Evolutionary conservation across 2,888 invertebrate genomes (phyloP).

Genomic region (Cosmia pyralina): DNA sequence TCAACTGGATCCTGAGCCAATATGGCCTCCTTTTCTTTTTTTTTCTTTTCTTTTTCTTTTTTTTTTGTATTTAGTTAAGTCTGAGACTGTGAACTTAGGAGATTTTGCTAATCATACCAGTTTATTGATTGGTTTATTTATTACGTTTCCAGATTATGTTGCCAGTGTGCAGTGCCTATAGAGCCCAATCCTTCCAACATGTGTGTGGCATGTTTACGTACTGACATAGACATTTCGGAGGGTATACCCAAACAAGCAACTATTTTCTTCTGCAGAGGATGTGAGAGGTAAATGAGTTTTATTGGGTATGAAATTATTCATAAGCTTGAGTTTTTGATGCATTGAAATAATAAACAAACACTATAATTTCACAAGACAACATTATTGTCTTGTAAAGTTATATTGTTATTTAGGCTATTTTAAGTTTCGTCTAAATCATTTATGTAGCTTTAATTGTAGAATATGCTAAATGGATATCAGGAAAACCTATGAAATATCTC

Average conservation of each 20-base stretch:
- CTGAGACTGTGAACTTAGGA: neutral
- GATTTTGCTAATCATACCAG: neutral
- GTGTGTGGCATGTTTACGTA: conserved; percentile 98
- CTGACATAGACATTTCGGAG: conserved; percentile 98
- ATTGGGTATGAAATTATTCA: neutral
- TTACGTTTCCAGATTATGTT: conserved; percentile 93
- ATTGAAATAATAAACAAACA: neutral
- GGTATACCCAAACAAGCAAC: conserved; percentile 98
- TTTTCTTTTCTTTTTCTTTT: no score
- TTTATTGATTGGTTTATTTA: neutral
- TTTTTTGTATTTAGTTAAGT: neutral
- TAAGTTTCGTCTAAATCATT: neutral
- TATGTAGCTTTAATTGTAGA: neutral
- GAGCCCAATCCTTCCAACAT: conserved; percentile 99
- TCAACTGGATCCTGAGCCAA: neutral
- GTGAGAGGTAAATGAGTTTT: conserved; percentile 93
- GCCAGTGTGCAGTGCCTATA: conserved; percentile 97
- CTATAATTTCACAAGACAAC: neutral
- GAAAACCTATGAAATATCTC: neutral
- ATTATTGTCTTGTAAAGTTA: neutral
- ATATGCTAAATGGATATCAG: neutral
- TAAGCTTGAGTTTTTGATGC: neutral
- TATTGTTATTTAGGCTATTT: neutral
- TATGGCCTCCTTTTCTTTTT: neutral
- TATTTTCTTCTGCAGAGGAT: conserved; percentile 97